Conservation (phyloP, 2,113 vertebrate genomes). For the Aspiorhynchus laticeps region DNA sequence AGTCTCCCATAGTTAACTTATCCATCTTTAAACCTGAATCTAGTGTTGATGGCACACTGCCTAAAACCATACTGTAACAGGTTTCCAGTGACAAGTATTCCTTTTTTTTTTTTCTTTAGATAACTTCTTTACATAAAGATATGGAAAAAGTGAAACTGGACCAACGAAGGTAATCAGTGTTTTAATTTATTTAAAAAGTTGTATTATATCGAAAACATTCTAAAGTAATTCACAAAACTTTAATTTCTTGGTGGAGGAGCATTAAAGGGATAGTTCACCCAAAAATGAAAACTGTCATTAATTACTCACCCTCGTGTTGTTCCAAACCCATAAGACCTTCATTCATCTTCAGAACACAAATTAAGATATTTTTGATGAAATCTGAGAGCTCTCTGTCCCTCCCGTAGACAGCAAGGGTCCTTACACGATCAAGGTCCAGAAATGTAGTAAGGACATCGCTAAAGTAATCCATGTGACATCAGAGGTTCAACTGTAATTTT, state of each 20-base stretch:
- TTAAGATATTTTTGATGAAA: no score
- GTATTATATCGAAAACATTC: background rate
- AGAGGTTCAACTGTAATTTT: no score
- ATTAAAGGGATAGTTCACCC: no score
- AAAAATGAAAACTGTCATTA: no score
- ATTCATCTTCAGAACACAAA: no score
- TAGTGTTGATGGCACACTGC: background rate
- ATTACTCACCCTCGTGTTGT: no score
- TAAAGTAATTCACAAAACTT: background rate
- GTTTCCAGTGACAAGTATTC: background rate
- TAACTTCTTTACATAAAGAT: constrained; percentile 90
- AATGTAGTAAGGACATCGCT: no score
- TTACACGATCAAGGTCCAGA: no score
- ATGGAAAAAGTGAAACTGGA: constrained; percentile 98
- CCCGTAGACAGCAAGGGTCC: no score
- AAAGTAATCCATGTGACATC: no score
- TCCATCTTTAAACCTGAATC: background rate
- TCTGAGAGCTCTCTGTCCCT: no score
- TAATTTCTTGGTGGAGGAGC: background rate
- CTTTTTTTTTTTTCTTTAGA: constrained; percentile 67
- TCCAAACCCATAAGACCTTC: no score
- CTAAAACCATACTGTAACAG: background rate
- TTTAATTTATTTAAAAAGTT: background rate
- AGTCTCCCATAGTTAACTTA: background rate
- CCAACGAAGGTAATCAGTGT: constrained; percentile 82